Conservation (phyloP, 2,113 vertebrate species). For the Dromas ardeola region DNA sequence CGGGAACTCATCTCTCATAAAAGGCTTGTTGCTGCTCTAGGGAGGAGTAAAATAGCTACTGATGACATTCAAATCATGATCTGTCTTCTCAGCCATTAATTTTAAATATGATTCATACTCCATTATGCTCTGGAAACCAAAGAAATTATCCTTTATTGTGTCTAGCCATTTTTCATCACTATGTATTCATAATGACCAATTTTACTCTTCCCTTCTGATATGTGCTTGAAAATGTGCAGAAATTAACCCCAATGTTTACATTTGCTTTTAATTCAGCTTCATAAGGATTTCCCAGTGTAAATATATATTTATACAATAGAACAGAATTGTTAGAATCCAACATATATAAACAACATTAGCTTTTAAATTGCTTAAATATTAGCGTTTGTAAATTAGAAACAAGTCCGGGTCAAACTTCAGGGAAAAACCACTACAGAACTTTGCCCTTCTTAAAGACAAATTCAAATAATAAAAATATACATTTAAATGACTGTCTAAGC, state of each 20-base stretch:
- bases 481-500: background rate
- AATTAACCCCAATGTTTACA: conserved; percentile 67
- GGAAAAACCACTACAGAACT: background rate
- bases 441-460: background rate
- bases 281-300: conserved; percentile 61
- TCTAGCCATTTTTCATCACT: conserved; percentile 75
- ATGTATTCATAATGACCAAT: conserved; percentile 71
- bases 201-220: conserved; percentile 66
- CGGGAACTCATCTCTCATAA: conserved; percentile 66
- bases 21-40: conserved; percentile 67
- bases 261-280: conserved; percentile 71
- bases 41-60: conserved; percentile 77
- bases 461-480: background rate
- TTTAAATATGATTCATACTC: conserved; percentile 79
- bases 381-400: background rate
- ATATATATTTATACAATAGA: conserved; percentile 72
- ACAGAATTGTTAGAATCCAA: conserved; percentile 64
- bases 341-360: conserved; percentile 65
- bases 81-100: conserved; percentile 78
- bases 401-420: background rate
- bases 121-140: conserved; percentile 76
- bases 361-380: conserved; percentile 69
- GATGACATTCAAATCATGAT: conserved; percentile 79
- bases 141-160: conserved; percentile 79
- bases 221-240: conserved; percentile 52